These are phyloP conservation scores for Nasonia longicornis DNA, from an alignment of 1,140 invertebrate species.

Conservation along the genomic window DNA sequence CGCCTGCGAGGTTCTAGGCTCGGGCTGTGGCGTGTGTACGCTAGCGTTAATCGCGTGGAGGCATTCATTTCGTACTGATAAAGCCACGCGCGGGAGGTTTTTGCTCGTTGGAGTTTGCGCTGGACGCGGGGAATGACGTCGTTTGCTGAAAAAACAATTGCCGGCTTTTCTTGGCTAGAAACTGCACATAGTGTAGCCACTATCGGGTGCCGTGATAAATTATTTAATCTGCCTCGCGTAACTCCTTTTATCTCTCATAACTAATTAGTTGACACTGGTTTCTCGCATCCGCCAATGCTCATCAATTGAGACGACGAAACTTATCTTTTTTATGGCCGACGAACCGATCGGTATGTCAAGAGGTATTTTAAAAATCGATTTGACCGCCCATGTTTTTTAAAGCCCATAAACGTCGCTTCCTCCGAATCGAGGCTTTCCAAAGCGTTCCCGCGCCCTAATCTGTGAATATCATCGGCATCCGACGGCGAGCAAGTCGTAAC, in stretches of 20 bases:
- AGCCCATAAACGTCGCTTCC: slow-evolving; percentile 33
- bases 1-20: neutral
- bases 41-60: no score
- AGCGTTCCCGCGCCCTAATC: slow-evolving; percentile 43
- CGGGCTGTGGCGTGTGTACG: neutral
- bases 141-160: no score
- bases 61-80: neutral
- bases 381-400: slow-evolving; percentile 25
- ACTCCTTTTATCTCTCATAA: neutral
- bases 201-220: neutral
- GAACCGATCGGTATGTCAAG: neutral
- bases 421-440: neutral
- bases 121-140: no score
- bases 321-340: slow-evolving; percentile 13
- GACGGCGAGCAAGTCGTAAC: slow-evolving; percentile 35
- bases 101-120: no score
- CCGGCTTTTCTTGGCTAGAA: neutral
- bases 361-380: slow-evolving; percentile 20
- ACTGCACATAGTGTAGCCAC: neutral
- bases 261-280: neutral
- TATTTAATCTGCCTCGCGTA: neutral
- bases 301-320: slow-evolving; percentile 9
- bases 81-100: neutral
- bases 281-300: neutral
- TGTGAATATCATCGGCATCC: slow-evolving; percentile 35